These are phyloP conservation scores for Dolichomitus sp. DNA, from an alignment of 2,888 invertebrate species.

Conservation along the genomic window DNA sequence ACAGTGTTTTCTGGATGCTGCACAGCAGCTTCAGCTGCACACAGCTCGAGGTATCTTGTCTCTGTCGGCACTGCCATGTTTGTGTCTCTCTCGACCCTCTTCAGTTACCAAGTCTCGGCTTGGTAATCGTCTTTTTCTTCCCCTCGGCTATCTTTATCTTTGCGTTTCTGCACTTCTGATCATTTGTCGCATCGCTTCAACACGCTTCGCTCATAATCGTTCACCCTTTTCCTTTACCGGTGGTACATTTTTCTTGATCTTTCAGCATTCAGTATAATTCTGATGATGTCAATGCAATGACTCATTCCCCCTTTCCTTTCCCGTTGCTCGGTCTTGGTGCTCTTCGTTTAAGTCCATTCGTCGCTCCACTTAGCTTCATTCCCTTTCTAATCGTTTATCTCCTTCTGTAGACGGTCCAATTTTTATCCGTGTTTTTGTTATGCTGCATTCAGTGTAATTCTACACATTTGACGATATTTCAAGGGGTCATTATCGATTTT, in stretches of 20 bases:
- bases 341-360: neutral
- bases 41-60: slow-evolving; percentile 26
- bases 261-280: slow-evolving; percentile 25
- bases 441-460: slow-evolving; percentile 30
- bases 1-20: slow-evolving; percentile 72
- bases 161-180: slow-evolving; percentile 4
- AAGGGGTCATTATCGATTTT: slow-evolving; percentile 12
- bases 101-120: neutral
- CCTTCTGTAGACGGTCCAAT: slow-evolving; percentile 44
- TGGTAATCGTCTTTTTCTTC: slow-evolving; percentile 30
- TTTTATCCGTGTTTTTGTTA: slow-evolving; percentile 52
- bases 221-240: slow-evolving; percentile 25
- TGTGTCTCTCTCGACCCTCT: slow-evolving; percentile 20
- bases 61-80: slow-evolving; percentile 30
- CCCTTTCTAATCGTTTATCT: slow-evolving; percentile 52
- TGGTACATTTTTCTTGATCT: slow-evolving; percentile 4
- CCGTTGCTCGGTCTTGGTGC: neutral
- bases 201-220: slow-evolving; percentile 34
- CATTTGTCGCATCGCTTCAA: slow-evolving; percentile 11
- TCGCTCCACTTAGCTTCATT: slow-evolving; percentile 3
- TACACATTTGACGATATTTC: slow-evolving; percentile 10
- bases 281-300: slow-evolving; percentile 31
- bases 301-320: slow-evolving; percentile 14
- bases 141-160: slow-evolving; percentile 34
- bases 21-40: slow-evolving; percentile 43